Evolutionary conservation across 2,797 vertebrate genomes (phyloP).

Genomic region (Phataginus tricuspis): DNA sequence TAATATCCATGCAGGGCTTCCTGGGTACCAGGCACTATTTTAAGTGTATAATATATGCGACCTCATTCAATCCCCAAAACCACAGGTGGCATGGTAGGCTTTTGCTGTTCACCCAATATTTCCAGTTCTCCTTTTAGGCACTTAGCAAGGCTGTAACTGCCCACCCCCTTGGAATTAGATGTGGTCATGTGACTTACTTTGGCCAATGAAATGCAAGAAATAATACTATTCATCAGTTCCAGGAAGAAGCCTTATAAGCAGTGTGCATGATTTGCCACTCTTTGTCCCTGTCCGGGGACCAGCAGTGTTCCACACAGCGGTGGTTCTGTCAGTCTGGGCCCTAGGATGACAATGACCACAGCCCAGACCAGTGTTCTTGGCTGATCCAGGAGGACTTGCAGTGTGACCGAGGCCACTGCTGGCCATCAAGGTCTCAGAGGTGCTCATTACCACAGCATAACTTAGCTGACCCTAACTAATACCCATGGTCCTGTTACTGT

Average conservation of each 20-base stretch:
- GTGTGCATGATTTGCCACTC: neutral
- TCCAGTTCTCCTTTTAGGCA: neutral
- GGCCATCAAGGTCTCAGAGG: neutral
- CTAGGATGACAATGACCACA: neutral
- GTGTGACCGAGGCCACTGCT: neutral
- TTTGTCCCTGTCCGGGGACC: neutral
- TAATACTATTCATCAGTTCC: neutral
- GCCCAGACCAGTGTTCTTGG: neutral
- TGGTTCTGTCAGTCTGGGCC: neutral
- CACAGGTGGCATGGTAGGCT: neutral
- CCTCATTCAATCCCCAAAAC: neutral
- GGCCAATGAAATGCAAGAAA: neutral
- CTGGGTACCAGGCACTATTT: neutral
- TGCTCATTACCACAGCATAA: neutral
- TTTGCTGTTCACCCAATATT: neutral
- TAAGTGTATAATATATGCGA: neutral
- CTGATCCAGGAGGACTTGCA: neutral
- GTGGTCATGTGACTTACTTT: neutral
- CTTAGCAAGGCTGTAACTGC: neutral
- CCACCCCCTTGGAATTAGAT: neutral
- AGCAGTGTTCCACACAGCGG: neutral
- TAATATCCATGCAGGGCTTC: neutral
- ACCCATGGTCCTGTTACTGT: neutral
- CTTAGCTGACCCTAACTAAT: neutral
- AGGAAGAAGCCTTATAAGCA: neutral